Percentiles rank a stretch among this genome's conserved stretches.
phyloP scores from a whole-genome alignment of 2,113 vertebrate species.

The Trichechus manatus region DNA sequence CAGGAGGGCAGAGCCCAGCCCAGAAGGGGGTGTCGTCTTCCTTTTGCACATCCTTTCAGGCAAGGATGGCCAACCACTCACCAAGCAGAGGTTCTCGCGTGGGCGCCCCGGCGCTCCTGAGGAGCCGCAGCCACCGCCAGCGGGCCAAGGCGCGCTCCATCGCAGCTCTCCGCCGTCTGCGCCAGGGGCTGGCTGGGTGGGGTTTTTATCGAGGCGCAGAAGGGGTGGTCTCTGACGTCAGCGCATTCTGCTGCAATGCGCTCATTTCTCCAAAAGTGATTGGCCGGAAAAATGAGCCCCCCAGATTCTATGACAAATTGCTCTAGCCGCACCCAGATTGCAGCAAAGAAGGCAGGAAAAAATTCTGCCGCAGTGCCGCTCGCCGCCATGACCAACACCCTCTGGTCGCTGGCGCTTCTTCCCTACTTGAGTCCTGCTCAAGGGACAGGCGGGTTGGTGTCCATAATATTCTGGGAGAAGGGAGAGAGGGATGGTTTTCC shows the following conservation, averaged over 20 bases:
- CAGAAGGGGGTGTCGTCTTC: conserved; percentile 27
- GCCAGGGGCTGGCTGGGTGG: conserved; percentile 82
- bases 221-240: conserved; percentile 85
- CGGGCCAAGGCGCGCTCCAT: conserved; percentile 72
- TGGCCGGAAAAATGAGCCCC: conserved; percentile 85
- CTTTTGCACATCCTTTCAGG: conserved; percentile 70
- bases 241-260: conserved; percentile 85
- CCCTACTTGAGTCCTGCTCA: not conserved
- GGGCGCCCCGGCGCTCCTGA: conserved; percentile 43
- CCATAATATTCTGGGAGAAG: not conserved
- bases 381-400: conserved; percentile 84
- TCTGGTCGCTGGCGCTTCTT: conserved; percentile 27
- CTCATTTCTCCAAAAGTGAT: conserved; percentile 85
- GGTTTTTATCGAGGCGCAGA: conserved; percentile 82
- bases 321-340: conserved; percentile 83
- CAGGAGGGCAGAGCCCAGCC: conserved; percentile 9
- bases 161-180: conserved; percentile 78
- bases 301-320: conserved; percentile 86
- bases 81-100: conserved; percentile 38
- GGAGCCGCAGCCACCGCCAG: conserved; percentile 66
- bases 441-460: not conserved
- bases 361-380: conserved; percentile 83
- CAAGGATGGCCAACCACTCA: conserved; percentile 80
- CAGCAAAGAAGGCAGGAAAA: conserved; percentile 82
- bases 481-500: not conserved